A percentile compares a stretch with the other conserved stretches of the same genome.
Conservation (phyloP, 1,140 invertebrate species). For the Bathynomus jamesi region DNA sequence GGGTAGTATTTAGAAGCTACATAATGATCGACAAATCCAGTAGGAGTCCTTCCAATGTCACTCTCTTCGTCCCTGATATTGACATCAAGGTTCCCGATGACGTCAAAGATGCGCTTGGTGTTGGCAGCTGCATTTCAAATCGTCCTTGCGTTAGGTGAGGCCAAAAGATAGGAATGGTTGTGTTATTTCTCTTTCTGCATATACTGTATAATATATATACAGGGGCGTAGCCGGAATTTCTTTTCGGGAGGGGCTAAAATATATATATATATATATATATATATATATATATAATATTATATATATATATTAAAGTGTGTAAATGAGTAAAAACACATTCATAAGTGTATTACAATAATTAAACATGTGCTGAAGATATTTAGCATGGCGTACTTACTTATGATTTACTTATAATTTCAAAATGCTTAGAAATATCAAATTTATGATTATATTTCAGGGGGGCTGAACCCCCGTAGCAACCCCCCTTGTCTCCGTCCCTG, state of each 20-base stretch:
- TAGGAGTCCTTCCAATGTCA: neutral
- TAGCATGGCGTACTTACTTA: too few relatives aligned
- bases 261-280: constrained; percentile 15
- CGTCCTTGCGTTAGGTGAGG: neutral
- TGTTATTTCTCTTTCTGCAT: neutral
- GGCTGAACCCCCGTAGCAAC: too few relatives aligned
- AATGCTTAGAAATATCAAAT: too few relatives aligned
- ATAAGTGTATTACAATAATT: constrained; percentile 7
- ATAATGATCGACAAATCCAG: neutral
- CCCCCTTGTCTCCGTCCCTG: too few relatives aligned
- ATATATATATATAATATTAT: constrained; percentile 9
- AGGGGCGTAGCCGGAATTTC: too few relatives aligned
- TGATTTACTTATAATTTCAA: too few relatives aligned
- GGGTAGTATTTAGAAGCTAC: neutral
- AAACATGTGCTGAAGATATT: neutral
- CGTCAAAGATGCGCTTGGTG: neutral
- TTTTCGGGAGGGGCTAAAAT: too few relatives aligned
- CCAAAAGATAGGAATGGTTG: too few relatives aligned
- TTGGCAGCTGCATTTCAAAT: neutral
- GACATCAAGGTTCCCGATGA: neutral
- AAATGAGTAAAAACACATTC: constrained; percentile 8
- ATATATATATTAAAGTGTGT: constrained; percentile 15
- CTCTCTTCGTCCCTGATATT: neutral
- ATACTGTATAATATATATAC: neutral
- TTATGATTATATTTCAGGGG: too few relatives aligned